Conservation (phyloP, 2,113 vertebrate genomes). For the Sula dactylatra region DNA sequence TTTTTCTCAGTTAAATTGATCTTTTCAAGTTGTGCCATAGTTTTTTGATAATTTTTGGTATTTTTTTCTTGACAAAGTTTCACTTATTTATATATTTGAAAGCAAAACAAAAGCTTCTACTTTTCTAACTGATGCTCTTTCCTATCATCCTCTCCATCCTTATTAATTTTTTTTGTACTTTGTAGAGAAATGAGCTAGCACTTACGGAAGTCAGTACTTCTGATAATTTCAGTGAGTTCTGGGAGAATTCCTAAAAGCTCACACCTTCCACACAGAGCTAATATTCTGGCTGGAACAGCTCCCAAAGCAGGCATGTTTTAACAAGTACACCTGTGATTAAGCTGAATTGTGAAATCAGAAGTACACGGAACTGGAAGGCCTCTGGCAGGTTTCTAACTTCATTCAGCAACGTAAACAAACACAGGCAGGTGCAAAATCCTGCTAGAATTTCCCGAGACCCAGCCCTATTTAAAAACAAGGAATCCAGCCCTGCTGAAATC, state of each 20-base stretch:
- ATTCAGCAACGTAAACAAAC: not conserved
- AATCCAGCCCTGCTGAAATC: not conserved
- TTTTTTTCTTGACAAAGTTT: not conserved
- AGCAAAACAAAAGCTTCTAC: not conserved
- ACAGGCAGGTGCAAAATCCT: not conserved
- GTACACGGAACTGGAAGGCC: not conserved
- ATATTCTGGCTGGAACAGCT: constrained; percentile 18
- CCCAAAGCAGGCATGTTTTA: constrained; percentile 21
- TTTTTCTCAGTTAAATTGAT: not conserved
- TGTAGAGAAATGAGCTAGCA: not conserved
- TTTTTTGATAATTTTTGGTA: not conserved
- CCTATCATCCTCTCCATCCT: not conserved
- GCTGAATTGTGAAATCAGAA: not conserved
- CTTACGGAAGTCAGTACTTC: not conserved
- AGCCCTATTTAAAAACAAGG: not conserved
- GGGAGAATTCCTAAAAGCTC: not conserved
- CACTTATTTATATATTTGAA: not conserved
- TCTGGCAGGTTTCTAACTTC: not conserved
- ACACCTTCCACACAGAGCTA: not conserved
- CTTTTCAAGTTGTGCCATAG: not conserved
- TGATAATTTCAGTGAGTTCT: not conserved
- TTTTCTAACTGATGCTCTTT: not conserved
- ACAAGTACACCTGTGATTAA: constrained; percentile 24
- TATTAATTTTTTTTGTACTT: not conserved
- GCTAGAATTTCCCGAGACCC: not conserved